A percentile compares a stretch with the other conserved stretches of the same genome.
Evolutionary conservation across 92 coral and sea anemone genomes (phyloP).

Genomic region (Bergia sp.): DNA sequence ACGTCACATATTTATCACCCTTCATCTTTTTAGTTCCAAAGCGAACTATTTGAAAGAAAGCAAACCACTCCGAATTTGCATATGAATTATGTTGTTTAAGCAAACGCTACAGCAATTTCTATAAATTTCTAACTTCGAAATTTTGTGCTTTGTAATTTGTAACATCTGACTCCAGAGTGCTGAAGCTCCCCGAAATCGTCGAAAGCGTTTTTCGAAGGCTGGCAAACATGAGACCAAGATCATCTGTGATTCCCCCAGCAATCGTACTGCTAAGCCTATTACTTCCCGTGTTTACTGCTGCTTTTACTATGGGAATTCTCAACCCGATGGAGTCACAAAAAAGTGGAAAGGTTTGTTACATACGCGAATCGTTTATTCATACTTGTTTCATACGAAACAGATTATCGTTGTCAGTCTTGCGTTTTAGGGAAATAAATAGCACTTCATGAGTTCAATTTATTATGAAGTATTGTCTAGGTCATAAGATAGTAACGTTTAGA

Average conservation of each 20-base stretch:
- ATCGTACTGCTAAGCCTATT: neutral
- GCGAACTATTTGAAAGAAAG: neutral
- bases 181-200: neutral
- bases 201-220: neutral
- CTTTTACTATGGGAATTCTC: slow-evolving; percentile 18
- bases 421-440: no score
- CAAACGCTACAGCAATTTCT: no score
- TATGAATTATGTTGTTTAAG: neutral
- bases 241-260: neutral
- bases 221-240: neutral
- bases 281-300: neutral
- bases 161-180: neutral
- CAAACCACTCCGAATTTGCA: neutral
- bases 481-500: no score
- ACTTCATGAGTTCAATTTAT: no score
- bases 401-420: no score
- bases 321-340: neutral
- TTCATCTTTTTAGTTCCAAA: neutral
- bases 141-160: no score
- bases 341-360: neutral
- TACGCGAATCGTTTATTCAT: neutral
- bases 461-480: no score
- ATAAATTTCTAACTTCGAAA: neutral
- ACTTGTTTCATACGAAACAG: no score
- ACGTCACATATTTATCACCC: neutral